Conservation (phyloP, 2,113 vertebrate species). For the Gobio gobio region DNA sequence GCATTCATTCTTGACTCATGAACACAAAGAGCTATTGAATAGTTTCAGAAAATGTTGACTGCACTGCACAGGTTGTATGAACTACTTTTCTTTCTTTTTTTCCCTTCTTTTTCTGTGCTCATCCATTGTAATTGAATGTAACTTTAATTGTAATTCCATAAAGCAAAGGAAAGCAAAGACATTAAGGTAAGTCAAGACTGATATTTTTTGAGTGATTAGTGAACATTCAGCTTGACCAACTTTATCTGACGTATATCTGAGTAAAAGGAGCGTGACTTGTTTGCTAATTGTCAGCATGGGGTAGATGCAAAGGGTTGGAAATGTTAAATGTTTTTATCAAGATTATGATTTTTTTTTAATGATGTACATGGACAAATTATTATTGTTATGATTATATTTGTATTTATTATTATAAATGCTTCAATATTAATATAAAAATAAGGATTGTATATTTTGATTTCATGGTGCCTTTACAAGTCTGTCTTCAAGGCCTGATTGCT, state of each 20-base stretch:
- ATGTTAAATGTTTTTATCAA: too few species aligned
- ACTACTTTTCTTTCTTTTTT: not conserved
- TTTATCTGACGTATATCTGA: too few species aligned
- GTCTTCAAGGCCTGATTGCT: constrained; percentile 23
- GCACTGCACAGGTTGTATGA: not conserved
- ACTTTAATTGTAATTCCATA: not conserved
- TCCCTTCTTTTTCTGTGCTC: too few species aligned
- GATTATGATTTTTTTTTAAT: too few species aligned
- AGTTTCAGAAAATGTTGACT: not conserved
- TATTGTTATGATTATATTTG: too few species aligned
- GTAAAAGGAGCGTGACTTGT: too few species aligned
- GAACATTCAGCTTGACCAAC: constrained; percentile 5
- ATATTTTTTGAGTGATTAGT: not conserved
- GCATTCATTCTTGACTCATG: not conserved
- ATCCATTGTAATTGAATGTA: not conserved
- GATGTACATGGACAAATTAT: too few species aligned
- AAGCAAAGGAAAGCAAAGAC: constrained; percentile 2
- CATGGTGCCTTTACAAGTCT: constrained; percentile 51
- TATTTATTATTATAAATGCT: too few species aligned
- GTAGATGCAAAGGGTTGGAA: too few species aligned
- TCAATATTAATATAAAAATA: too few species aligned
- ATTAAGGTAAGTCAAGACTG: not conserved
- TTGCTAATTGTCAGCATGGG: too few species aligned
- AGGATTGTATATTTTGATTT: constrained; percentile 42
- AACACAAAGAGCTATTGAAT: not conserved